Conservation (phyloP, 2,113 vertebrate species). For the Mobula hypostoma region DNA sequence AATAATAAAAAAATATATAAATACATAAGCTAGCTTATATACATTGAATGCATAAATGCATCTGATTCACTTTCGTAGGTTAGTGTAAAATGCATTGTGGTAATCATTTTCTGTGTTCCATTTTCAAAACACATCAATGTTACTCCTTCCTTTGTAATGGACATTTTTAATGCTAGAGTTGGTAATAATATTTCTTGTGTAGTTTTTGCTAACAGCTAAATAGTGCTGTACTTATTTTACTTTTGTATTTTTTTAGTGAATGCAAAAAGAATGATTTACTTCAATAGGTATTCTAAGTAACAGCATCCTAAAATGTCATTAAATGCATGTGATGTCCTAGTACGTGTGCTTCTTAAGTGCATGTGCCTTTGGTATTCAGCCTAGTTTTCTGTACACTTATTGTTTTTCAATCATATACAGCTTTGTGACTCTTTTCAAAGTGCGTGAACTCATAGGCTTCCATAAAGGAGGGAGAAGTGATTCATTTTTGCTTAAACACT, state of each 20-base stretch:
- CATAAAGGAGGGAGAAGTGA: background rate
- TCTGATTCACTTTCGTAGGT: background rate
- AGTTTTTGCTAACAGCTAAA: conserved; percentile 10
- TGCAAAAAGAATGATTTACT: background rate
- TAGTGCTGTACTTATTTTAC: conserved; percentile 9
- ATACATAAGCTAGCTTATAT: too few species aligned
- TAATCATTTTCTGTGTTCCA: background rate
- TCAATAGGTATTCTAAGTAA: conserved; percentile 11
- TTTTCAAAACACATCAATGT: background rate
- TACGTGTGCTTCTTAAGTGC: conserved; percentile 21
- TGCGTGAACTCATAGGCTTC: background rate
- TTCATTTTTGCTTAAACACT: background rate
- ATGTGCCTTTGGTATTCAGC: background rate
- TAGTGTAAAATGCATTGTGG: background rate
- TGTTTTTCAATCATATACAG: conserved; percentile 24
- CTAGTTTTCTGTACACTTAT: conserved; percentile 4
- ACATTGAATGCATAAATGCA: too few species aligned
- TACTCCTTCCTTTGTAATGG: background rate
- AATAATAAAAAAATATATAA: too few species aligned
- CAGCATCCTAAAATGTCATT: conserved; percentile 6
- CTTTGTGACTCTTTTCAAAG: background rate
- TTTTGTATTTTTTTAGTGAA: conserved; percentile 15
- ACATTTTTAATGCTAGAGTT: background rate
- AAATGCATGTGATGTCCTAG: background rate
- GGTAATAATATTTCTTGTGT: conserved; percentile 19